These are phyloP conservation scores for Helleia helle DNA, from an alignment of 2,888 invertebrate genomes.

Conservation along the genomic window DNA sequence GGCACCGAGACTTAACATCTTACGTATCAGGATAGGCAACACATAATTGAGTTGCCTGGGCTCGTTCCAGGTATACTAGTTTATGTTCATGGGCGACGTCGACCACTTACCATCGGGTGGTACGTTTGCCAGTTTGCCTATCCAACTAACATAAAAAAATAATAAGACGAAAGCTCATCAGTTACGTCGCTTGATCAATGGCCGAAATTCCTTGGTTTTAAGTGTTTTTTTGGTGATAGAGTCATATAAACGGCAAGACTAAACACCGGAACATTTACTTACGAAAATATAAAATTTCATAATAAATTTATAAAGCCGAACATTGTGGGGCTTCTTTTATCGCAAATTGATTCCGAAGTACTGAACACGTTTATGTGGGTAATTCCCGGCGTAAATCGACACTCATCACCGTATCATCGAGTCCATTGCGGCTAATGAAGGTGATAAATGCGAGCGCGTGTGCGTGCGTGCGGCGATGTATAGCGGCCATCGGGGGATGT, in stretches of 20 bases:
- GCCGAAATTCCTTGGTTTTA: no score
- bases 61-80: no score
- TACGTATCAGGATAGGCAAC: no score
- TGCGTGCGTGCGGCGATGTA: constrained; percentile 37
- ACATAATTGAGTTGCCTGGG: no score
- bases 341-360: constrained; percentile 21
- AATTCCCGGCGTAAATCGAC: constrained; percentile 17
- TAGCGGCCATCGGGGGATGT: constrained; percentile 33
- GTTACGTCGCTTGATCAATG: no score
- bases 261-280: background rate
- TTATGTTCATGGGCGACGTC: no score
- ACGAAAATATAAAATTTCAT: constrained; percentile 4
- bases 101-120: no score
- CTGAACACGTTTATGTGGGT: constrained; percentile 16
- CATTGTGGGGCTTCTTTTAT: constrained; percentile 11
- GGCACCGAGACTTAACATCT: no score
- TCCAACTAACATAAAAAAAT: no score
- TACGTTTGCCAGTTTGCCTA: no score
- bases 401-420: constrained; percentile 21
- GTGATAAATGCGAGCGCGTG: constrained; percentile 34
- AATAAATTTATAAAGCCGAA: background rate
- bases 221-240: no score
- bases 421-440: constrained; percentile 42
- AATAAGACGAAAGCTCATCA: no score
- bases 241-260: background rate